These are phyloP conservation scores for Villa cingulata DNA, from an alignment of 2,888 invertebrate species.

Conservation along the genomic window DNA sequence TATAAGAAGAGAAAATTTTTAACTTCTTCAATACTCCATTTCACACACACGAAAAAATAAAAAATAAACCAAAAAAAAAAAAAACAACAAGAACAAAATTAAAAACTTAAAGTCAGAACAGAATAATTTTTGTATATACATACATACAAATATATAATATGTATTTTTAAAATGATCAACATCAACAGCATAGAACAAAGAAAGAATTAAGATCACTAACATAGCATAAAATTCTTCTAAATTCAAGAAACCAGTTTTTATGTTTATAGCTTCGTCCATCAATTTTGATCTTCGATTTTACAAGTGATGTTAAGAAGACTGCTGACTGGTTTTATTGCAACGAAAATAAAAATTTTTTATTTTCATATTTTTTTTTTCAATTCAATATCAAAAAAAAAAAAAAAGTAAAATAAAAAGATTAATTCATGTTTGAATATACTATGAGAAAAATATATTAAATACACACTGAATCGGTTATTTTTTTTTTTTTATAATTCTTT, in stretches of 20 bases:
- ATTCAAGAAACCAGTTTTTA: not conserved
- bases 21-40: no score
- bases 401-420: not conserved
- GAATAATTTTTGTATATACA: no score
- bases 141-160: no score
- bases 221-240: not conserved
- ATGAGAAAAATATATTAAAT: not conserved
- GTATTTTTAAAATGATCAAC: no score
- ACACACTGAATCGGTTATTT: not conserved
- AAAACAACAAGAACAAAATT: no score
- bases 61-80: no score
- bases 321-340: not conserved
- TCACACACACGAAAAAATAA: no score
- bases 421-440: not conserved
- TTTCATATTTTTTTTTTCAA: not conserved
- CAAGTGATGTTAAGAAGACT: constrained; percentile 4
- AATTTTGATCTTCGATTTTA: constrained; percentile 6
- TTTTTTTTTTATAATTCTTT: no score
- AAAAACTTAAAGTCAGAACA: no score
- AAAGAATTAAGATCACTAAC: not conserved
- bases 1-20: no score
- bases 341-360: not conserved
- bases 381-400: no score
- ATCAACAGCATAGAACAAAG: no score
- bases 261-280: not conserved